A percentile compares a stretch with the other conserved stretches of the same genome.
phyloP scores from a whole-genome alignment of 2,797 vertebrate species.

The Psittacula derbiana region DNA sequence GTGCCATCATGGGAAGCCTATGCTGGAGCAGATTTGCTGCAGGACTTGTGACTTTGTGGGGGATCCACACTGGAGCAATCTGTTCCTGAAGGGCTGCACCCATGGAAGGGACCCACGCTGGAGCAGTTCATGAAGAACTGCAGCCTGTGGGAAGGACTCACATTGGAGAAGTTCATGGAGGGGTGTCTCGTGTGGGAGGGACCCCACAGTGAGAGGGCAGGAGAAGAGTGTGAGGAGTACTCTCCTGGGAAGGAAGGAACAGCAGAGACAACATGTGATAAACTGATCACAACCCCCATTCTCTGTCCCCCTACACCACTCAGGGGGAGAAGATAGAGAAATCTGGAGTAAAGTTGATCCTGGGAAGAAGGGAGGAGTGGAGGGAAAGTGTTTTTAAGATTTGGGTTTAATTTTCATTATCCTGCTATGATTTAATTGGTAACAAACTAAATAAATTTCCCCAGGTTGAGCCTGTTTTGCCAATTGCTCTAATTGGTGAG shows the following conservation, averaged over 20 bases:
- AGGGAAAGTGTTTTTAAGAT: not conserved
- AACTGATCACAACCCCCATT: fast-evolving
- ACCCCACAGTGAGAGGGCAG: fast-evolving
- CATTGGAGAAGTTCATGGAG: fast-evolving
- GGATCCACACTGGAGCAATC: not conserved
- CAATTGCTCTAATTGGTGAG: fast-evolving
- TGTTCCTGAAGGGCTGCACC: not conserved
- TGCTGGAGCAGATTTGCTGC: not conserved
- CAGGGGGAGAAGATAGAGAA: not conserved
- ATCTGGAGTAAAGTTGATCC: fast-evolving
- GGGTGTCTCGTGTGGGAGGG: fast-evolving
- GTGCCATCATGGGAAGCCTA: fast-evolving
- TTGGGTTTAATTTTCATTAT: not conserved
- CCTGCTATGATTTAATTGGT: not conserved
- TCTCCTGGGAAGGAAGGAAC: fast-evolving
- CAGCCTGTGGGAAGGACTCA: fast-evolving
- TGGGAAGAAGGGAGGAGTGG: fast-evolving
- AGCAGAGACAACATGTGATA: fast-evolving
- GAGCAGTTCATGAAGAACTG: not conserved
- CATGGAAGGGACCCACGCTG: fast-evolving
- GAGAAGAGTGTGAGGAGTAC: not conserved
- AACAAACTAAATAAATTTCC: not conserved
- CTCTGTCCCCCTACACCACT: fast-evolving
- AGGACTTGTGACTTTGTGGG: not conserved
- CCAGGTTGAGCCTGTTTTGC: not conserved